Evolutionary conservation across 2,113 vertebrate genomes (phyloP), one percentile per base, ranked within the genome.

Genomic region (Neogobius melanostomus): DNA sequence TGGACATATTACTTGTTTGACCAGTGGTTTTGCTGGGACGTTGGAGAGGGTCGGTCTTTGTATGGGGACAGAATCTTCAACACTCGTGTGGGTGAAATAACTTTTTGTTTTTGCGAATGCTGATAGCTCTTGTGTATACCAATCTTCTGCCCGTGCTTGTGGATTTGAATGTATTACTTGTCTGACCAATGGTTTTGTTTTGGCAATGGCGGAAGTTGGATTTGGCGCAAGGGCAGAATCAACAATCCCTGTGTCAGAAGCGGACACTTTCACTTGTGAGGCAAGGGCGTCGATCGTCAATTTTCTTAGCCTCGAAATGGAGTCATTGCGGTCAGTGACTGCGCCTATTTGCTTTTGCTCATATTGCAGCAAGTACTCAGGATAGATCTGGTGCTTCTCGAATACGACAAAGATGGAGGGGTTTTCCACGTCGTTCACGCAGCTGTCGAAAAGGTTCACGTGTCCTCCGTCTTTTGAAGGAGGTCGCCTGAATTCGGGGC

Each of bases 401-500:
- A 98, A 99, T 73, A 98, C 82, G 11, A 99, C 96, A 45, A 94
- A 98, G 74, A 99, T 94, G 6, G 95, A 92, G 0, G 97, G 97
- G 46, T 94, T 68, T 0, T n/a, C 64, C 14, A 62, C 3, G 5
- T 89, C 69, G 66, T 99, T 91, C 6, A 98, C 97, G 6, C 97
- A 99, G 83, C 96, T 98, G 90, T 98, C 94, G 0, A 92, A 98
- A 78, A 95, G 92, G 69, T 73, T 48, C 8, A 62, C 82, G 51
- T 81, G 63, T 71, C 87, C 87, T 0, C 68, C 75, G 0, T 93
- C 91, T 77, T 93, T 96, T 42, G 91, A 59, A 0, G 97, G 97
- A 54, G 96, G 94, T 0, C 92, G 91, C 44, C 90, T 75, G 4
- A 91, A 96, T n/a, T 67, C 21, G 2, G 91, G 28, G 0, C 0